These are phyloP conservation scores for Notolabrus celidotus DNA, from an alignment of 2,797 vertebrate species.

Conservation along the genomic window DNA sequence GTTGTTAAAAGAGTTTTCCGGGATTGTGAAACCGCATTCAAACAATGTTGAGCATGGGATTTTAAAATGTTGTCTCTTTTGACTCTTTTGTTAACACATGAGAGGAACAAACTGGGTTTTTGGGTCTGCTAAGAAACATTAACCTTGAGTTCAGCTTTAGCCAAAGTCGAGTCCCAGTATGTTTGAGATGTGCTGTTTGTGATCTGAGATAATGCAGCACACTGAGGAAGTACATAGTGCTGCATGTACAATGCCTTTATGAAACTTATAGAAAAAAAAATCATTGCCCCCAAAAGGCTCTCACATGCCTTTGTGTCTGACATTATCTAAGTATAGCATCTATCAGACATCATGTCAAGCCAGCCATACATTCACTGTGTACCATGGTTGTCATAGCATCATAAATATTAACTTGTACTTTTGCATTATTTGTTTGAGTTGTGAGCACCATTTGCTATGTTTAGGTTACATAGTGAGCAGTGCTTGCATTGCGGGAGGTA, in stretches of 20 bases:
- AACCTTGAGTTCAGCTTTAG: constrained; percentile 9
- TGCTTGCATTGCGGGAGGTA: constrained; percentile 42
- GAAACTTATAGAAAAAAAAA: background rate
- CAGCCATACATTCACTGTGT: constrained; percentile 14
- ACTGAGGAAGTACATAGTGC: background rate
- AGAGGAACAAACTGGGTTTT: no score
- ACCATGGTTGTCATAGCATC: constrained; percentile 12
- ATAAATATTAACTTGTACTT: constrained; percentile 49
- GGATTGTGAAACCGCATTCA: background rate
- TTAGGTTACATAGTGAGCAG: constrained; percentile 11
- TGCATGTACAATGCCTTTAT: background rate
- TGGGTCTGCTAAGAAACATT: background rate
- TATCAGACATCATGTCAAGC: background rate
- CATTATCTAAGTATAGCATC: background rate
- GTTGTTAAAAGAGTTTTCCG: constrained; percentile 5
- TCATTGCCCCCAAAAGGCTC: background rate
- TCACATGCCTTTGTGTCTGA: background rate
- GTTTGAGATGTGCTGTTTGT: constrained; percentile 1
- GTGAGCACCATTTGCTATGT: constrained; percentile 44
- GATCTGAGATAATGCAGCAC: background rate
- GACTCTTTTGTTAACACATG: no score
- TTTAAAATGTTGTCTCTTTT: no score
- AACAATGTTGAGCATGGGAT: background rate
- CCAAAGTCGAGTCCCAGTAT: background rate
- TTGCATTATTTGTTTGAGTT: constrained; percentile 54